Percentiles rank a stretch among this genome's conserved stretches.
phyloP scores from a whole-genome alignment of 2,113 vertebrate species.

The Syrrhaptes paradoxus region DNA sequence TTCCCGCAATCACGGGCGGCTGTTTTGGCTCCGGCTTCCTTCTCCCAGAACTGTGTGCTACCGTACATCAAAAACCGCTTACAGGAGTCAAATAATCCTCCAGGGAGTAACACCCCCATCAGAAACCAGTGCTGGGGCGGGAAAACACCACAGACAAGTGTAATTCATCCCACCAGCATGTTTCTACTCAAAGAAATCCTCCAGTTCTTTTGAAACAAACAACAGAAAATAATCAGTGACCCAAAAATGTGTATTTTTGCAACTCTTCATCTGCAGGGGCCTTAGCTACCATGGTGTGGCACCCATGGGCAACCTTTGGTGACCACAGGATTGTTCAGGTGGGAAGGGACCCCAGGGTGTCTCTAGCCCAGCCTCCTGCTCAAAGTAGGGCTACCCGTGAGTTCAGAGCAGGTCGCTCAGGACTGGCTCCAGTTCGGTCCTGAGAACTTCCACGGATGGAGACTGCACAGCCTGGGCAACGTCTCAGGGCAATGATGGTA shows the following conservation, averaged over 20 bases:
- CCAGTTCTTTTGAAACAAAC: not conserved
- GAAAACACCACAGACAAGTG: conserved; percentile 12
- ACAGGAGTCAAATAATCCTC: not conserved
- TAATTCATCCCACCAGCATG: not conserved
- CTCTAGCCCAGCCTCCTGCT: not conserved
- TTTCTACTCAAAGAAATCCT: not conserved
- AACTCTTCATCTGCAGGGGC: not conserved
- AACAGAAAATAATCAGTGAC: not conserved
- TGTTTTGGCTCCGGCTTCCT: not conserved
- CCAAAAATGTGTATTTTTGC: not conserved
- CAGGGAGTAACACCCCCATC: not conserved
- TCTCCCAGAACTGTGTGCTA: not conserved
- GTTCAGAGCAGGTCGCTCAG: not conserved
- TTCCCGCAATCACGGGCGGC: not conserved
- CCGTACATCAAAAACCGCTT: not conserved
- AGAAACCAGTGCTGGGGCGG: not conserved
- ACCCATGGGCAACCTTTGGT: not conserved
- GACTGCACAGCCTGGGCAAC: not conserved
- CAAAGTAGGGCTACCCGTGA: not conserved
- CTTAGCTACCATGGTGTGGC: not conserved
- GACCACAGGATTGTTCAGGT: no score
- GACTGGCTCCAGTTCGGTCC: not conserved
- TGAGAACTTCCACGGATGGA: not conserved
- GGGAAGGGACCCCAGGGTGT: not conserved
- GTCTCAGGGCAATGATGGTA: not conserved